These are phyloP conservation scores for Gisinianus flammeolus DNA, from an alignment of 2,888 invertebrate genomes.

Conservation along the genomic window DNA sequence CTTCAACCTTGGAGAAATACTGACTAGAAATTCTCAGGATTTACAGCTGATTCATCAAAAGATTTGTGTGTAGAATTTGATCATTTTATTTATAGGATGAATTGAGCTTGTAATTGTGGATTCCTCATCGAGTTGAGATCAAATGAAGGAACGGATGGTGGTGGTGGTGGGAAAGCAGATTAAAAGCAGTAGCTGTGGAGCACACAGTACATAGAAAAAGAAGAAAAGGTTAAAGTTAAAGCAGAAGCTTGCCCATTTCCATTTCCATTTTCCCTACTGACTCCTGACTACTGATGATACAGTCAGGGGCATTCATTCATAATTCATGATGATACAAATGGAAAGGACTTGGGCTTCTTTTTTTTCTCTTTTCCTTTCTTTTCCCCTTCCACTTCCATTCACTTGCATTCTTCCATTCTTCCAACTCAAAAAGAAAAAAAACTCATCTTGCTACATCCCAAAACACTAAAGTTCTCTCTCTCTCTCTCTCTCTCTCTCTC, in stretches of 20 bases:
- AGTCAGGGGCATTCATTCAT: slow-evolving; percentile 18
- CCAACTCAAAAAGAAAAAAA: not conserved
- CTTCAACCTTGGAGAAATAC: not conserved
- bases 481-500: too few species aligned
- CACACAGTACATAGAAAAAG: slow-evolving; percentile 1
- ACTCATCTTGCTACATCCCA: not conserved
- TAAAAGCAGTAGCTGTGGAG: not conserved
- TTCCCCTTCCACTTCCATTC: not conserved
- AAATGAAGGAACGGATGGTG: too few species aligned
- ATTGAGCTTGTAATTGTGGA: too few species aligned
- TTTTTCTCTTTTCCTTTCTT: not conserved
- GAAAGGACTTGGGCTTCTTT: slow-evolving; percentile 8
- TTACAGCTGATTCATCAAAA: too few species aligned
- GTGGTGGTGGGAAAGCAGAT: not conserved
- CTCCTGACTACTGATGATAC: not conserved
- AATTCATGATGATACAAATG: slow-evolving; percentile 33
- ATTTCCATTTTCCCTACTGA: not conserved
- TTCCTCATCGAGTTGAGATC: too few species aligned
- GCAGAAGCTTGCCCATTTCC: slow-evolving; percentile 19
- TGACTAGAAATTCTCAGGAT: too few species aligned
- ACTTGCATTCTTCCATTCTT: not conserved
- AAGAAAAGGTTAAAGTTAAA: not conserved
- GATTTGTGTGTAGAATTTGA: too few species aligned
- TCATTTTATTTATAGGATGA: too few species aligned
- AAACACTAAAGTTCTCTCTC: too few species aligned